phyloP scores from a whole-genome alignment of 2,797 vertebrate species.

The Rousettus madagascariensis region DNA sequence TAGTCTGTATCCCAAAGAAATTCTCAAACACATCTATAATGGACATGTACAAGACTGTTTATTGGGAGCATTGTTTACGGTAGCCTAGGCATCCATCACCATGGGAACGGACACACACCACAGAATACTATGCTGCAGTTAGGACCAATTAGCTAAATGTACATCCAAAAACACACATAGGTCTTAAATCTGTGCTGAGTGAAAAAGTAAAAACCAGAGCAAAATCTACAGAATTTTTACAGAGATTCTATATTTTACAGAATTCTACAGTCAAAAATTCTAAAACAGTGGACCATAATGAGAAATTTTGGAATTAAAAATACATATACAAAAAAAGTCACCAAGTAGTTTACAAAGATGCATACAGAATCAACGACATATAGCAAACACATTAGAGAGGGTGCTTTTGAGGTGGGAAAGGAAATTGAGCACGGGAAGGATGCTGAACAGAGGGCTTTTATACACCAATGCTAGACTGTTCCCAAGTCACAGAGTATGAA shows the following conservation, averaged over 20 bases:
- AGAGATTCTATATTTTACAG: background rate
- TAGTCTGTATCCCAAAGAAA: background rate
- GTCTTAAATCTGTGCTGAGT: background rate
- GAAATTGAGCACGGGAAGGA: background rate
- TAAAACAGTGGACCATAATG: background rate
- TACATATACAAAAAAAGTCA: background rate
- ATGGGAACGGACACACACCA: conserved; percentile 53
- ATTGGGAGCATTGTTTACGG: background rate
- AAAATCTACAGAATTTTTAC: background rate
- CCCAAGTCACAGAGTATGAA: background rate
- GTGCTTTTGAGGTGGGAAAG: background rate
- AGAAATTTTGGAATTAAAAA: conserved; percentile 49
- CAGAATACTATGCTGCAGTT: background rate
- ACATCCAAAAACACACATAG: background rate
- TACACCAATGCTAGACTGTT: background rate
- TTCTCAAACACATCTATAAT: background rate
- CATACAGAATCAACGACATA: background rate
- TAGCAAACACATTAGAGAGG: background rate
- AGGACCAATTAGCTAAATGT: conserved; percentile 56
- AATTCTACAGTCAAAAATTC: conserved; percentile 40
- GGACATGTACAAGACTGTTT: background rate
- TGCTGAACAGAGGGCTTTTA: background rate
- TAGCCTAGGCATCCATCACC: conserved; percentile 56
- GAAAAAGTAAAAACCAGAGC: conserved; percentile 49
- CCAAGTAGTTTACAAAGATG: conserved; percentile 30